A percentile compares a stretch with the other conserved stretches of the same genome.
phyloP scores from a whole-genome alignment of 1,140 invertebrate species.

The Drosophila teissieri region DNA sequence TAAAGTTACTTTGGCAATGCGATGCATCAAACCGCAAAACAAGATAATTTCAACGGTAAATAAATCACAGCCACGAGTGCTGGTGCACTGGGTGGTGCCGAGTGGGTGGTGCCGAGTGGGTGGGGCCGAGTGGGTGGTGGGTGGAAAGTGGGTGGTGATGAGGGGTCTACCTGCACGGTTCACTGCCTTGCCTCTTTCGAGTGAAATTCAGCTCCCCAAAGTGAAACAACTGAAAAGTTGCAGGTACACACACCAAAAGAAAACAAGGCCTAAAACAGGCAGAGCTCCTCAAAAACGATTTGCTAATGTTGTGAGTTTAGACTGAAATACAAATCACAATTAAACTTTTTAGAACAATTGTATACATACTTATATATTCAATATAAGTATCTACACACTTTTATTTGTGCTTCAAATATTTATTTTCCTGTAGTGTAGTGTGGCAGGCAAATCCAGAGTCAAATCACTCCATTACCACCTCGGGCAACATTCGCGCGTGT shows the following conservation, averaged over 20 bases:
- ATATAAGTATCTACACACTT: too few species aligned
- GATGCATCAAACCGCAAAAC: slow-evolving; percentile 83
- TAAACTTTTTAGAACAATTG: neutral
- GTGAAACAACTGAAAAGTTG: slow-evolving; percentile 50
- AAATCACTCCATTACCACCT: slow-evolving; percentile 73
- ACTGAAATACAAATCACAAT: too few species aligned
- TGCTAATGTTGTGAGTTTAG: neutral
- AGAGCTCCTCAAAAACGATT: neutral
- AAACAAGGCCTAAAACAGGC: neutral
- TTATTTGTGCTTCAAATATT: too few species aligned
- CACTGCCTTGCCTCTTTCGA: slow-evolving; percentile 44
- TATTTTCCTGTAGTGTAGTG: neutral
- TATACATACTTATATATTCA: too few species aligned
- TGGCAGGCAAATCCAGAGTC: slow-evolving; percentile 36
- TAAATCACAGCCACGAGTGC: slow-evolving; percentile 73
- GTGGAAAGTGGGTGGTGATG: neutral
- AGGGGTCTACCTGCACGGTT: slow-evolving; percentile 24
- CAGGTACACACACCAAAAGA: slow-evolving; percentile 14
- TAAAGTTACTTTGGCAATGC: slow-evolving; percentile 81
- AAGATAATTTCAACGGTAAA: slow-evolving; percentile 84
- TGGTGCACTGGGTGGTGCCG: slow-evolving; percentile 13
- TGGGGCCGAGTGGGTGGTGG: too few species aligned
- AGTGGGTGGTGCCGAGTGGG: slow-evolving; percentile 1
- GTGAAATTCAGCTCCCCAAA: slow-evolving; percentile 31
- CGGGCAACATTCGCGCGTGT: slow-evolving; percentile 39